Conservation (phyloP, 2,113 vertebrate genomes). For the Argyrosomus japonicus region DNA sequence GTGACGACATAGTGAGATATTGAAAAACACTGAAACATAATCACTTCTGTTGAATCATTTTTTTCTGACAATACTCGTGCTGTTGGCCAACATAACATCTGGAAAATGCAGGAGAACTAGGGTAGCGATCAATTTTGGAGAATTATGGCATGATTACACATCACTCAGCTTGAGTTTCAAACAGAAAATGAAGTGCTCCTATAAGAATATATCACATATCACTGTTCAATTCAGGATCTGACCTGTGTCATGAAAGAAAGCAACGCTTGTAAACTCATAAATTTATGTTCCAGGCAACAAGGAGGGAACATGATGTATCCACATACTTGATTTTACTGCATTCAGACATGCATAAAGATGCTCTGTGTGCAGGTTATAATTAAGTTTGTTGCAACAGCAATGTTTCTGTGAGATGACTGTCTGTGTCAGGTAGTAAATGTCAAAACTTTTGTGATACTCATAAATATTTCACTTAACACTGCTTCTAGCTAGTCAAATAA, state of each 20-base stretch:
- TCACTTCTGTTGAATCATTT: conserved; percentile 19
- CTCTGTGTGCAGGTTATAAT: conserved; percentile 53
- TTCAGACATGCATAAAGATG: conserved; percentile 44
- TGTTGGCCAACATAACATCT: not conserved
- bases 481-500: conserved; percentile 35
- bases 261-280: conserved; percentile 7
- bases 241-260: conserved; percentile 18
- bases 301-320: conserved; percentile 3
- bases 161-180: conserved; percentile 19
- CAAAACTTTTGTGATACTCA: conserved; percentile 47
- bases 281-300: conserved; percentile 6
- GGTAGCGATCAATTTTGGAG: not conserved
- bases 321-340: conserved; percentile 30
- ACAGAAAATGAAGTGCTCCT: not conserved
- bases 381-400: conserved; percentile 24
- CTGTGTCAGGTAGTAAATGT: conserved; percentile 55
- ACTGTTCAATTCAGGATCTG: conserved; percentile 11
- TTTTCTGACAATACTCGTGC: conserved; percentile 9
- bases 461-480: conserved; percentile 61
- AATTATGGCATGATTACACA: not conserved
- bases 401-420: conserved; percentile 23
- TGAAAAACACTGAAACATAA: conserved; percentile 26
- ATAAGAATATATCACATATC: not conserved
- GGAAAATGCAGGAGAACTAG: not conserved
- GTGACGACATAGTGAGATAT: conserved; percentile 27